phyloP scores from a whole-genome alignment of 1,140 invertebrate genomes.

The Magallana ariakensis region DNA sequence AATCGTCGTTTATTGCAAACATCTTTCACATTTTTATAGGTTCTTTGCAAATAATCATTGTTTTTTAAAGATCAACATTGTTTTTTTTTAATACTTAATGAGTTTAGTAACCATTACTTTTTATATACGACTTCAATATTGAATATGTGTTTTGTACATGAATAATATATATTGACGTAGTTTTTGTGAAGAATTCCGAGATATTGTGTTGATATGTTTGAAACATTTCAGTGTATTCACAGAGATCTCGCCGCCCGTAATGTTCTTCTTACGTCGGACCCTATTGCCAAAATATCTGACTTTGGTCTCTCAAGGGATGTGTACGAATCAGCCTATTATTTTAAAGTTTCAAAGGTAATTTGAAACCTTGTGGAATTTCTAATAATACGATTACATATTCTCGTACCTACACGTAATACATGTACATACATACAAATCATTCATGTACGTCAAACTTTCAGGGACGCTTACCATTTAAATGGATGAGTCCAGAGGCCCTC shows the following conservation, averaged over 20 bases:
- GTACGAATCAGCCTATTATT: constrained; percentile 66
- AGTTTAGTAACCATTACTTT: no score
- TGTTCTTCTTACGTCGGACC: constrained; percentile 61
- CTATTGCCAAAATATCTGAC: constrained; percentile 67
- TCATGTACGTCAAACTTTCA: neutral
- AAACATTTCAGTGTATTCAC: constrained; percentile 63
- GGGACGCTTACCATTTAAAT: constrained; percentile 71
- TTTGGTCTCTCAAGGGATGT: constrained; percentile 68
- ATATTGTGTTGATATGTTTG: neutral
- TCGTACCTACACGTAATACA: neutral
- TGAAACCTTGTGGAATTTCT: no score
- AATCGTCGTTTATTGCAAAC: no score
- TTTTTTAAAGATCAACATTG: no score
- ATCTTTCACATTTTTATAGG: no score
- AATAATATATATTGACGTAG: no score
- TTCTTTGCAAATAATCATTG: no score
- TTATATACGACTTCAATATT: no score
- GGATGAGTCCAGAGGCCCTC: constrained; percentile 72
- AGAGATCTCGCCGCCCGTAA: constrained; percentile 68
- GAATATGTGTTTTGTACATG: no score
- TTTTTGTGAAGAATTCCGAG: no score
- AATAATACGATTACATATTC: no score
- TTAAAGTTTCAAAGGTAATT: constrained; percentile 60
- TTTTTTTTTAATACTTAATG: no score
- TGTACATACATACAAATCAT: neutral